Evolutionary conservation across 2,888 invertebrate species (phyloP), one percentile per base, ranked within the genome.

Genomic region (Drosophila macrospina): DNA sequence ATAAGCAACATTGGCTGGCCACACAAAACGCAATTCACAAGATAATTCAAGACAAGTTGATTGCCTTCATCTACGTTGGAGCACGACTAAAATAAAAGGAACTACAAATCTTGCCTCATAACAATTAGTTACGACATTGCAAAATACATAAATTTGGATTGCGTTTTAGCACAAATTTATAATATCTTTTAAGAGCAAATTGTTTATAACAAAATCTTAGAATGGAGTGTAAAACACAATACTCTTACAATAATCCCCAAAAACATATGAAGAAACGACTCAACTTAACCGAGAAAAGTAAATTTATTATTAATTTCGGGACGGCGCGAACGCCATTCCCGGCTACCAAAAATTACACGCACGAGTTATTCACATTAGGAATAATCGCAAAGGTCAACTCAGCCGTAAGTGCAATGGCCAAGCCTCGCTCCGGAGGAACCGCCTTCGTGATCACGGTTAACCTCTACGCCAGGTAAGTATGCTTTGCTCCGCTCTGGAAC

Each of bases 381-480:
- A 86, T 84, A 85, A 85, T 85, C 84, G 84, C 86, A 80, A 66
- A 86, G 85, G 87, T 85, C 86, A 85, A 80, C 86, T 74, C 86
- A 80, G 65, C 82, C 82, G 77, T 30, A 69, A 34, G 87, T 84
- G 85, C 87, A 84, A 84, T 86, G 86, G 69, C 76, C 69, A 61
- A 84, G 82, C 71, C 86, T 84, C 87, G 48, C 82, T 78, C 83
- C 85, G 83, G 76, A 74, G 80, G 84, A 84, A 85, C 88, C 83
- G 80, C 80, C 83, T 85, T 82, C 68, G 70, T 87, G 86, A 85
- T 87, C 80, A 86, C 77, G 86, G 86, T 81, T 78, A 82, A 85
- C 82, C 73, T 79, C 82, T 85, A 85, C 85, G 81, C 81, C 85
- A 85, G 81, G 81, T 82, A 82, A 82, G 81, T 82, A 82, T 82